Evolutionary conservation across 35 echinoderm and acorn worm genomes (phyloP).

Genomic region (Eucidaris tribuloides): DNA sequence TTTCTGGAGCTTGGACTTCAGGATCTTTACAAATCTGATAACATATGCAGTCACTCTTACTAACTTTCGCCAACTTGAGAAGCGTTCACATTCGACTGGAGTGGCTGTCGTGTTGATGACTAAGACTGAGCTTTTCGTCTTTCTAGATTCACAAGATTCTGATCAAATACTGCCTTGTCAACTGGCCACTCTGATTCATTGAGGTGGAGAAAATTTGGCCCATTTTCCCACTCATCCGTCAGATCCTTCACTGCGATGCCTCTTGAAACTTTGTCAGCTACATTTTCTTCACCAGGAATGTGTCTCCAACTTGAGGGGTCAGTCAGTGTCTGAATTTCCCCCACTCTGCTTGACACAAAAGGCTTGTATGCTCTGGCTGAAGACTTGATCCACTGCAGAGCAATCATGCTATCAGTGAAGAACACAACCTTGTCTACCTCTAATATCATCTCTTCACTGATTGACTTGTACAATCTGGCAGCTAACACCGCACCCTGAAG

Average conservation of each 20-base stretch:
- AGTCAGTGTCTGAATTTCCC: constrained; percentile 53
- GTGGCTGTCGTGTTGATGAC: neutral
- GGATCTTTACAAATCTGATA: constrained; percentile 45
- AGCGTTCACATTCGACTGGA: constrained; percentile 39
- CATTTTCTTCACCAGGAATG: constrained; percentile 55
- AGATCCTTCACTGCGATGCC: constrained; percentile 40
- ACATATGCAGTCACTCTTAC: constrained; percentile 80
- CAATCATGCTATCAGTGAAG: constrained; percentile 55
- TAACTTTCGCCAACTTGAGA: constrained; percentile 43
- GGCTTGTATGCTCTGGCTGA: constrained; percentile 50
- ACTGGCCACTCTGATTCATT: constrained; percentile 63
- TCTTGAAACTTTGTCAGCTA: constrained; percentile 71
- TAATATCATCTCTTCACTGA: constrained; percentile 15
- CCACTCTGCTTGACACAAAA: constrained; percentile 75
- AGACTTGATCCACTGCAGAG: constrained; percentile 45
- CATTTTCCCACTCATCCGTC: constrained; percentile 29
- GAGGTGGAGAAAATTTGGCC: constrained; percentile 48
- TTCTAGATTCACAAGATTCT: constrained; percentile 36
- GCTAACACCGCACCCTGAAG: constrained; percentile 44
- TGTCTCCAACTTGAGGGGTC: constrained; percentile 35
- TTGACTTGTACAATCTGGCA: constrained; percentile 20
- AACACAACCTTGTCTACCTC: constrained; percentile 23
- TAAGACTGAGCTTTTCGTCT: constrained; percentile 40
- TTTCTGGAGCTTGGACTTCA: constrained; percentile 25
- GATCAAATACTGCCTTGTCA: neutral